These are phyloP conservation scores for Apodemia duryi DNA, from an alignment of 2,888 invertebrate species.

Conservation along the genomic window DNA sequence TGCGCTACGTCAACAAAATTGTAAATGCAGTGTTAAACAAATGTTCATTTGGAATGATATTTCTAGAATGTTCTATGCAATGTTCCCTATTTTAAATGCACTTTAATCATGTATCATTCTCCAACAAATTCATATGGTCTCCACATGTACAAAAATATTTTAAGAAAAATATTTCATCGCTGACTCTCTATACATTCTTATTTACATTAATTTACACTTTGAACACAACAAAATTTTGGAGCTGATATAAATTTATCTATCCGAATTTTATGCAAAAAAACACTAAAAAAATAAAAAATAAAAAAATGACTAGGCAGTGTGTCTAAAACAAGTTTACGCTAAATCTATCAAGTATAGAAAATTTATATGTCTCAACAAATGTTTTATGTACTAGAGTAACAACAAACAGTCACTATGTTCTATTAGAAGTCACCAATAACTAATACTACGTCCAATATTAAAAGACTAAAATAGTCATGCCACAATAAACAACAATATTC, in stretches of 20 bases:
- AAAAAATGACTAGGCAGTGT: constrained; percentile 7
- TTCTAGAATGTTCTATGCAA: constrained; percentile 3
- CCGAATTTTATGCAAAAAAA: background rate
- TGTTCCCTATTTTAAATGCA: constrained; percentile 18
- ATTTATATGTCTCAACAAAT: constrained; percentile 1
- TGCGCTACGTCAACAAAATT: constrained; percentile 26
- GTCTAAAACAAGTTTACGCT: background rate
- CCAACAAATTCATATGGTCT: constrained; percentile 33
- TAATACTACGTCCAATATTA: constrained; percentile 17
- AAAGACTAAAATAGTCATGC: constrained; percentile 10
- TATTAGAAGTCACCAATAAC: constrained; percentile 15
- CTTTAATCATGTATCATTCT: background rate
- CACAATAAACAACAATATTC: constrained; percentile 23
- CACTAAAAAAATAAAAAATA: background rate
- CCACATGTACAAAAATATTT: constrained; percentile 64
- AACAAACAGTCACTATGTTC: constrained; percentile 17
- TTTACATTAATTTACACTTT: constrained; percentile 44
- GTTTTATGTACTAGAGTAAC: constrained; percentile 20
- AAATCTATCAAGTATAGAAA: constrained; percentile 8
- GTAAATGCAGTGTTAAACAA: constrained; percentile 35
- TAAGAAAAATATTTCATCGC: constrained; percentile 62
- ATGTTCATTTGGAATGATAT: constrained; percentile 49
- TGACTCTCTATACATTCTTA: constrained; percentile 65
- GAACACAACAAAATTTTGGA: background rate
- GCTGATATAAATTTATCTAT: background rate